Evolutionary conservation across 2,888 invertebrate species (phyloP), one percentile per base, ranked within the genome.

Genomic region (Craniophora ligustri): DNA sequence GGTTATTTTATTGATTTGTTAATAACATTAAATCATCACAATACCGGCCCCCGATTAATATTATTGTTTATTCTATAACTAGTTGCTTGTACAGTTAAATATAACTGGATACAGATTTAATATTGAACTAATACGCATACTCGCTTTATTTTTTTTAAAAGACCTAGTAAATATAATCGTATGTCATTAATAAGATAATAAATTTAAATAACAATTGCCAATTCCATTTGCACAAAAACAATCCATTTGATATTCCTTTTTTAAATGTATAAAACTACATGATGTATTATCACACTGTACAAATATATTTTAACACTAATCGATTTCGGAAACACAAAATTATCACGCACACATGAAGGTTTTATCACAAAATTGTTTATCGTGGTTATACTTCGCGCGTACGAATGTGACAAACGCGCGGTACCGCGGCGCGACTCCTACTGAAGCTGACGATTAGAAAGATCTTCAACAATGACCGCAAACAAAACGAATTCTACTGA

Each of bases 391-490:
- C 23, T 46, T 26, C 36, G 36, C 62, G 66, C 58, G 54, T 18
- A 35, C 56, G 38, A 32, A 39, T 55, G 21, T 30, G 69, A 85
- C 85, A 77, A 54, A 80, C 85, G 80, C 79, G 76, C 85, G 64
- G 76, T 75, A 61, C 76, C 72, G 74, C 82, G 66, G 78, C 77
- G 65, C 77, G 76, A 81, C 75, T 78, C 75, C 84, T 78, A 79
- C 78, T 82, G 79, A 79, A 82, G 79, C 75, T 76, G 69, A 68
- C 67, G 75, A 81, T 84, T 85, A 84, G 86, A 85, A 86, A 88
- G 83, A 89, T 87, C 82, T 82, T 79, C 75, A 77, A 80, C 83
- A 81, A 81, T 79, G 81, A 85, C 82, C 80, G 83, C 85, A 85
- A 85, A 87, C 85, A 82, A 81, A 84, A 81, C 48, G 58, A 64